phyloP scores from a whole-genome alignment of 2,888 invertebrate genomes.

The Meteorus cinctellus region DNA sequence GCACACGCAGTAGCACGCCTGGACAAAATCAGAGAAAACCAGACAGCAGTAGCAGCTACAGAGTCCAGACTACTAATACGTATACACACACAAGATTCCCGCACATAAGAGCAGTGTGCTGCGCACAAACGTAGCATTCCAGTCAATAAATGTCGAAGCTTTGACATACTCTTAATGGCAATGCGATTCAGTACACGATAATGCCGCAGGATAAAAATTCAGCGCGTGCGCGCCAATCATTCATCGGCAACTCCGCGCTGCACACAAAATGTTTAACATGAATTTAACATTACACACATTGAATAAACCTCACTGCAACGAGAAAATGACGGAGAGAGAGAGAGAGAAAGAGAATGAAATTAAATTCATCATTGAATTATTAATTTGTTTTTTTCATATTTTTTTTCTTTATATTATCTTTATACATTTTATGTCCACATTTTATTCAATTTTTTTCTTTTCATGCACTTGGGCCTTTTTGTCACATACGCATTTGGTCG shows the following conservation, averaged over 20 bases:
- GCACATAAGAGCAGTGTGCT: background rate
- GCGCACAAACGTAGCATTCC: constrained; percentile 55
- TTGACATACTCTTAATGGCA: constrained; percentile 61
- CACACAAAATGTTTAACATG: constrained; percentile 16
- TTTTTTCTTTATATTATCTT: background rate
- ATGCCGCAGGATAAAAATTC: constrained; percentile 19
- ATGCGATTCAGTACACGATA: constrained; percentile 31
- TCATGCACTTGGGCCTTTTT: background rate
- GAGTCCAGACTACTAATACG: background rate
- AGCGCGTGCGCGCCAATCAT: constrained; percentile 25
- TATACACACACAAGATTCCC: background rate
- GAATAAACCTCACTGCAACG: background rate
- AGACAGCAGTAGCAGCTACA: background rate
- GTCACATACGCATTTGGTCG: background rate
- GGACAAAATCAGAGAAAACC: constrained; percentile 57
- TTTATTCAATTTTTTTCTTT: background rate
- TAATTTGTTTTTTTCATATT: background rate
- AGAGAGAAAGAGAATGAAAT: background rate
- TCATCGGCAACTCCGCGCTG: background rate
- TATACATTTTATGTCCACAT: background rate
- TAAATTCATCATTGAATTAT: constrained; percentile 10
- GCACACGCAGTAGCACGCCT: constrained; percentile 39
- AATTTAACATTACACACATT: constrained; percentile 12
- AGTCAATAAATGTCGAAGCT: constrained; percentile 64
- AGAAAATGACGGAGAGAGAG: background rate